These are phyloP conservation scores for Cactoblastis cactorum DNA, from an alignment of 2,888 invertebrate species.

Conservation along the genomic window DNA sequence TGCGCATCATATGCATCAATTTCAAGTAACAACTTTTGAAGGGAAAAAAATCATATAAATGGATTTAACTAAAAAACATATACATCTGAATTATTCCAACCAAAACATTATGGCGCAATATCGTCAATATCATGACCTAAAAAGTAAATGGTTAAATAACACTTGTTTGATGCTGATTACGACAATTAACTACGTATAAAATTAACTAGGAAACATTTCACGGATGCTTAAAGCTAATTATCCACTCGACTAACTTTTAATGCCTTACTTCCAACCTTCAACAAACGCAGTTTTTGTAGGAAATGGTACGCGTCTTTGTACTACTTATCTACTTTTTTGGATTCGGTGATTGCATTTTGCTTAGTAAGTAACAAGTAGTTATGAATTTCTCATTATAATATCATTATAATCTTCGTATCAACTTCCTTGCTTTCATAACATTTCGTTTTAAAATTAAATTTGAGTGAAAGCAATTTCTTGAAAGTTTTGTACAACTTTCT, in stretches of 20 bases:
- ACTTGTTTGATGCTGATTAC: background rate
- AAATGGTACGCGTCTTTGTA: background rate
- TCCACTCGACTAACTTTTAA: conserved; percentile 34
- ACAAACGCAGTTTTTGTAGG: background rate
- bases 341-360: conserved; percentile 12
- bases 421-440: no score
- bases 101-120: no score
- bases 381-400: no score
- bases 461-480: no score
- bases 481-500: no score
- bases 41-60: no score
- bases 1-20: no score
- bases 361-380: conserved; percentile 36
- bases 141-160: background rate
- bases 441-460: no score
- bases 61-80: no score
- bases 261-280: conserved; percentile 2
- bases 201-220: conserved; percentile 6
- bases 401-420: no score
- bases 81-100: no score
- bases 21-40: no score
- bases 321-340: conserved; percentile 1
- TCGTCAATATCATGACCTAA: background rate
- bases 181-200: background rate
- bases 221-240: conserved; percentile 29